Conservation (phyloP, 2,113 vertebrate genomes). For the Puntigrus tetrazona region DNA sequence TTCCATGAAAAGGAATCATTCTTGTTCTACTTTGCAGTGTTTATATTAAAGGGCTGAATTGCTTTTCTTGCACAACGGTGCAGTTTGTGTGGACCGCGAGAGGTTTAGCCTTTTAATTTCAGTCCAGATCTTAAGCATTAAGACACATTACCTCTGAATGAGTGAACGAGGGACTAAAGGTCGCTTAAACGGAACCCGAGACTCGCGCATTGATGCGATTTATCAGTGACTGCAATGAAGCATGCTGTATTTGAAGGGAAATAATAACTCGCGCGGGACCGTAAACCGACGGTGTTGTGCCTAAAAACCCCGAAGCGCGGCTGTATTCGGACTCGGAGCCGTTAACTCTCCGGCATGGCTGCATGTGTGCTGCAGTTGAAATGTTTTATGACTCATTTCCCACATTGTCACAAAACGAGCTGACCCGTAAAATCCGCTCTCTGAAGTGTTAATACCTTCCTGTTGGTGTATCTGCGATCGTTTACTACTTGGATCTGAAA, state of each 20-base stretch:
- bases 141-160: slow-evolving; percentile 4
- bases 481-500: background rate
- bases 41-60: background rate
- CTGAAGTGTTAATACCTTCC: slow-evolving; percentile 28
- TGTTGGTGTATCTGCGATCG: slow-evolving; percentile 15
- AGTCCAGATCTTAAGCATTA: slow-evolving; percentile 10
- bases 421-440: slow-evolving; percentile 12
- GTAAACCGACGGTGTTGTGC: slow-evolving; percentile 1
- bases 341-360: slow-evolving; percentile 5
- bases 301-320: background rate
- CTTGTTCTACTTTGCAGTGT: background rate
- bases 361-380: slow-evolving; percentile 5
- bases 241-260: background rate
- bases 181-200: background rate
- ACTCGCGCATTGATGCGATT: slow-evolving; percentile 24
- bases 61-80: background rate
- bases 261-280: background rate
- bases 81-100: background rate
- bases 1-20: too few relatives aligned
- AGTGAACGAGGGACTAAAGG: slow-evolving; percentile 25
- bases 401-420: slow-evolving; percentile 25
- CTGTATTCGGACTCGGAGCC: background rate
- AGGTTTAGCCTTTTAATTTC: slow-evolving; percentile 2
- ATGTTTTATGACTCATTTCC: slow-evolving; percentile 46
- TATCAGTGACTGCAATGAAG: slow-evolving; percentile 7